Base-by-base conservation (phyloP, 2,888 invertebrate genomes). In the Amphipoea lucens region DNA sequence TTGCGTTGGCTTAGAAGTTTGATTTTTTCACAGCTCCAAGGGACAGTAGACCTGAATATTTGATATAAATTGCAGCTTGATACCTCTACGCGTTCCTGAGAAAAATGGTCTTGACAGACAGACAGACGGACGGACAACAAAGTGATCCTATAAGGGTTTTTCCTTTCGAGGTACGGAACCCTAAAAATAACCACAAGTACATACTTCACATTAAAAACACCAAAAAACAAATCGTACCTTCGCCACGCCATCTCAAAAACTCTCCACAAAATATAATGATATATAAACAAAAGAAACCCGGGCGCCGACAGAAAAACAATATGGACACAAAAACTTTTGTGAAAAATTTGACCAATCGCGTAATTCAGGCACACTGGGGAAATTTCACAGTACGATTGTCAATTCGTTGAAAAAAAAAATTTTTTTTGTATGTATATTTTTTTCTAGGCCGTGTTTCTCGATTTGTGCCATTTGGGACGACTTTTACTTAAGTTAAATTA, bases 301-400 rank as follows among this genome's bases (percentile, higher is more conserved):
- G 29, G 45, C 0, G 17, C 42, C 17, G 5, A 29, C 36, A 67
- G 17, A 57, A 80, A 84, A 80, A 74, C 66, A 76, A 72, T 66
- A 57, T 36, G 14, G 36, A 7, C 6, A 48, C 7, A 54, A 76
- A 83, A 81, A 81, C n/a, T 85, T 83, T 77, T n/a, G 5, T 42
- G 17, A 63, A 82, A 70, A 63, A 69, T 62, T 74, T 76, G 75
- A 66, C 81, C 81, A 85, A 77, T 86, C 82, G 65, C 74, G 60
- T 86, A 71, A 82, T 86, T 78, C 51, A 2, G 11, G 48, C 65
- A 72, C 84, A 69, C 84, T 20, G 40, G 84, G 84, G 84, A 84
- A 84, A 84, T 84, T 84, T 84, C 81, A 81, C 74, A 71, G 76
- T n/a, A 40, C 60, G 14, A 60, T 81, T 66, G 76, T 17, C 81